These are phyloP conservation scores for Corythornis madagascariensis DNA, from an alignment of 2,113 vertebrate species.

Conservation along the genomic window DNA sequence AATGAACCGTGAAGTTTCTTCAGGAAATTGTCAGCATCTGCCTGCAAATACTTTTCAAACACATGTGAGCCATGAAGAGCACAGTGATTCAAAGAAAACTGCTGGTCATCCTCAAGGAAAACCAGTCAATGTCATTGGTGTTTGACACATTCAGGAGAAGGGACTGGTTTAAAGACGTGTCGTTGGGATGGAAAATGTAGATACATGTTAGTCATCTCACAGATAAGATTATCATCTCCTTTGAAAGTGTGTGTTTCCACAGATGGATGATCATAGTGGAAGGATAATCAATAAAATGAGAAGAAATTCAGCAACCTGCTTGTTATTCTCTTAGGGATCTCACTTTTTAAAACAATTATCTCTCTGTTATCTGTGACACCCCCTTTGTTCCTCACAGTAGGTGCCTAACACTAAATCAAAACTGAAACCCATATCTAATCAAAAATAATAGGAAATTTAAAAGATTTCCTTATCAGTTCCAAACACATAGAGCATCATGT, in stretches of 20 bases:
- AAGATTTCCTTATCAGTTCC: constrained; percentile 46
- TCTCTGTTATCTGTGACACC: constrained; percentile 23
- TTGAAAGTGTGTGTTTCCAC: constrained; percentile 50
- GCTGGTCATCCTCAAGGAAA: constrained; percentile 57
- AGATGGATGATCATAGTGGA: constrained; percentile 50
- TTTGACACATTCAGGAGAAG: neutral
- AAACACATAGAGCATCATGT: constrained; percentile 33
- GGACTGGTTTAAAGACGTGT: neutral
- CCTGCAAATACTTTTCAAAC: constrained; percentile 58
- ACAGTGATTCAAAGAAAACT: constrained; percentile 53
- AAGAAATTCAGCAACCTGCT: constrained; percentile 54
- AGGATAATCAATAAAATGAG: constrained; percentile 49
- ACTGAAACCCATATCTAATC: constrained; percentile 23
- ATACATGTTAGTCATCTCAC: constrained; percentile 1
- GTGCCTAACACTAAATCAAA: constrained; percentile 54
- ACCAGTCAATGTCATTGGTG: neutral
- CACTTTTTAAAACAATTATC: constrained; percentile 55
- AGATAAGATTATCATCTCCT: constrained; percentile 34
- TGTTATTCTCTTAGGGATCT: constrained; percentile 51
- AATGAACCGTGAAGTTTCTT: constrained; percentile 73
- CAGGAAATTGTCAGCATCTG: constrained; percentile 67
- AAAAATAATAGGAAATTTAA: constrained; percentile 50
- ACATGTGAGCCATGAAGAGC: constrained; percentile 46
- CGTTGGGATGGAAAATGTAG: constrained; percentile 24
- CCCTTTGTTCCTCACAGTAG: constrained; percentile 49